phyloP scores from a whole-genome alignment of 2,797 vertebrate genomes.

The Xenops minutus region DNA sequence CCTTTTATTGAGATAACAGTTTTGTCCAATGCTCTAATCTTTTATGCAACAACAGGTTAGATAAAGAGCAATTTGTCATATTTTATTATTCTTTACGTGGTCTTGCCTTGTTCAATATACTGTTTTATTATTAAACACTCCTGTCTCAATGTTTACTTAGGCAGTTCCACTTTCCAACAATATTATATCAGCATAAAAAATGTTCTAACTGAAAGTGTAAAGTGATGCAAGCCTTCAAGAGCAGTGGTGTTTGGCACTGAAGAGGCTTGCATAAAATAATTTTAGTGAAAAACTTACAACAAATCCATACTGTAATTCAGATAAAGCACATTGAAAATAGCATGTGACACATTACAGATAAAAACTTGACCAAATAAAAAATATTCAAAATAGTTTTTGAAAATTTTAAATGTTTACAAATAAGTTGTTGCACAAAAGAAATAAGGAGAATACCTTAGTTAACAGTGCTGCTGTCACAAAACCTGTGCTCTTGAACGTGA shows the following conservation, averaged over 20 bases:
- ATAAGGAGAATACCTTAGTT: background rate
- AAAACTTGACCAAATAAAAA: background rate
- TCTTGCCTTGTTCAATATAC: background rate
- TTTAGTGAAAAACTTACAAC: background rate
- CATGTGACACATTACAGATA: fast-evolving
- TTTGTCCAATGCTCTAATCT: background rate
- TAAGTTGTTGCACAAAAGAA: background rate
- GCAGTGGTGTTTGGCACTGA: background rate
- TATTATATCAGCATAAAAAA: background rate
- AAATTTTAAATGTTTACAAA: background rate
- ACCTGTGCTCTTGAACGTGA: background rate
- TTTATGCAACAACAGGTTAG: background rate
- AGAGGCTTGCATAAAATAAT: background rate
- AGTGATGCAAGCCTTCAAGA: background rate
- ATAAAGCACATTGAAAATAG: background rate
- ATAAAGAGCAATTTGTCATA: background rate
- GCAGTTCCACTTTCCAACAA: background rate
- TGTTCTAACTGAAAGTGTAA: background rate
- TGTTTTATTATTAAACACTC: background rate
- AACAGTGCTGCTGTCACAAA: background rate
- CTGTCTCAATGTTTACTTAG: background rate
- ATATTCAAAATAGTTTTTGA: background rate
- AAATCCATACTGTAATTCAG: background rate
- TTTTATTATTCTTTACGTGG: background rate
- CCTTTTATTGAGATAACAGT: background rate